A percentile compares a stretch with the other conserved stretches of the same genome.
Conservation (phyloP, 1,140 invertebrate genomes). For the Hyles euphorbiae region DNA sequence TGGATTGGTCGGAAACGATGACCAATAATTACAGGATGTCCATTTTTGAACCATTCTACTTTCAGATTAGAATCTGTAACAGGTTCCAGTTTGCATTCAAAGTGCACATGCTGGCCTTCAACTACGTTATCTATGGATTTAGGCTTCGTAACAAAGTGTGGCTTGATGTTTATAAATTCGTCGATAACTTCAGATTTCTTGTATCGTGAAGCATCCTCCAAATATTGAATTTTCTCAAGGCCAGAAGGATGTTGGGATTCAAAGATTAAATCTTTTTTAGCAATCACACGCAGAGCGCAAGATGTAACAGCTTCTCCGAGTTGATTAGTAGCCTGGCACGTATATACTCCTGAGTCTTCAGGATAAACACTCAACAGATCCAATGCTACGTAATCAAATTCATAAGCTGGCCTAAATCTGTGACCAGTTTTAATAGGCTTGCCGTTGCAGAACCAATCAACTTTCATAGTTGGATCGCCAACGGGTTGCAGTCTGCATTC, state of each 20-base stretch:
- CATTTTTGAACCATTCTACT: constrained; percentile 96
- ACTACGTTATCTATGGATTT: constrained; percentile 89
- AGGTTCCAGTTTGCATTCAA: constrained; percentile 98
- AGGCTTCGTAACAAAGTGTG: constrained; percentile 89
- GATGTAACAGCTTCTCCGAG: constrained; percentile 96
- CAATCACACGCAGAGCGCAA: constrained; percentile 90
- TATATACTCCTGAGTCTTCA: constrained; percentile 97
- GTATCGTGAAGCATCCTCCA: constrained; percentile 92
- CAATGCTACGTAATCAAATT: constrained; percentile 98
- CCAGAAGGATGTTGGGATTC: constrained; percentile 92
- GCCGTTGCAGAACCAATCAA: constrained; percentile 98
- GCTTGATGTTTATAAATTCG: constrained; percentile 88
- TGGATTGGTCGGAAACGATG: constrained; percentile 95
- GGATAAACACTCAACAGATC: constrained; percentile 97
- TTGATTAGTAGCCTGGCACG: constrained; percentile 93
- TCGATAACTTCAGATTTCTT: constrained; percentile 88
- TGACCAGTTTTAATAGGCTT: constrained; percentile 91
- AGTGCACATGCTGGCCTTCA: constrained; percentile 96
- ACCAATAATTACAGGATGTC: constrained; percentile 89
- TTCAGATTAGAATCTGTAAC: constrained; percentile 95
- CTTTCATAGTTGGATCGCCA: constrained; percentile 95
- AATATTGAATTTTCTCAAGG: constrained; percentile 92
- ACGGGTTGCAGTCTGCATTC: constrained; percentile 95
- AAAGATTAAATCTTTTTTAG: constrained; percentile 89
- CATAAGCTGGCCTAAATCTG: constrained; percentile 95